Percentiles rank a stretch among this genome's conserved stretches.
phyloP scores from a whole-genome alignment of 2,888 invertebrate genomes.

The Coenonympha arcania region DNA sequence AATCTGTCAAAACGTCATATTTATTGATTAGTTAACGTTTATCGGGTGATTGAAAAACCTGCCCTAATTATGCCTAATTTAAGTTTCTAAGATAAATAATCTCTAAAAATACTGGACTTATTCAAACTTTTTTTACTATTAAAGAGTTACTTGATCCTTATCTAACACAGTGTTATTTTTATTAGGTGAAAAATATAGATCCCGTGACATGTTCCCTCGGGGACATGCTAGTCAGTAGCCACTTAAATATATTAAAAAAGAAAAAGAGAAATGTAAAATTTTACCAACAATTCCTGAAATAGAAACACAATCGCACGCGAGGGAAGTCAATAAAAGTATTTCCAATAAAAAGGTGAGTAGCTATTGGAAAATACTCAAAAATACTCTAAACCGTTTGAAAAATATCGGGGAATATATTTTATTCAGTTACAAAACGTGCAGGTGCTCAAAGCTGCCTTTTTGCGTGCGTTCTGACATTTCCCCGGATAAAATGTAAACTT shows the following conservation, averaged over 20 bases:
- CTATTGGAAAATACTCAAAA: conserved; percentile 3
- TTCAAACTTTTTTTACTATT: no score
- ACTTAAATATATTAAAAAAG: background rate
- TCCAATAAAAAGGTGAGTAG: background rate
- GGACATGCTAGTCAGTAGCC: background rate
- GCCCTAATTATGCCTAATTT: no score
- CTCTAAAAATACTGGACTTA: no score
- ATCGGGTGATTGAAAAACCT: no score
- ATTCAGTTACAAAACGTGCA: conserved; percentile 6
- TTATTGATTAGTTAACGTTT: no score
- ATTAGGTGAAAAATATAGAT: no score
- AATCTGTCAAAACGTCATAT: no score
- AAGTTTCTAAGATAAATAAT: no score
- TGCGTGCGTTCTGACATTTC: conserved; percentile 6
- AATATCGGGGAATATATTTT: background rate
- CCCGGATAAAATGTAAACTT: conserved; percentile 13
- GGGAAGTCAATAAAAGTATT: background rate
- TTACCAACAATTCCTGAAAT: background rate
- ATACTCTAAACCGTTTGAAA: conserved; percentile 2
- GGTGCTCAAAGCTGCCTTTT: conserved; percentile 5
- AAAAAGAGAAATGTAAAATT: background rate
- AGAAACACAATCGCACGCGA: background rate
- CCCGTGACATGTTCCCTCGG: no score
- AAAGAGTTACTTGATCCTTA: no score
- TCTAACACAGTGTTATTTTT: no score